Percentiles rank a stretch among this genome's conserved stretches.
Evolutionary conservation across 2,797 vertebrate genomes (phyloP).

Genomic region (Chloroceryle amazona): DNA sequence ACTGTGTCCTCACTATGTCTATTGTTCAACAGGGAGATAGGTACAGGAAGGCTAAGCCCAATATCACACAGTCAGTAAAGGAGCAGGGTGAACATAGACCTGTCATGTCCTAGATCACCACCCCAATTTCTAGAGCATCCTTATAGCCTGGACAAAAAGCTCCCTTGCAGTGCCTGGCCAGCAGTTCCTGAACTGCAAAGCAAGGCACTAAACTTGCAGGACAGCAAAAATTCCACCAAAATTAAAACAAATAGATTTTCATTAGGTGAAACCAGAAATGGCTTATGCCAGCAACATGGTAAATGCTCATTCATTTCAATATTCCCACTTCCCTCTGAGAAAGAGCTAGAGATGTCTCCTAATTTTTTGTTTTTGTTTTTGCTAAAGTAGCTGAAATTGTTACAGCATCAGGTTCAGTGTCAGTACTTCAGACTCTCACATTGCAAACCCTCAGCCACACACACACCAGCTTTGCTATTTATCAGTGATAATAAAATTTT

Average conservation of each 20-base stretch:
- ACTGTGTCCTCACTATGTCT: not conserved
- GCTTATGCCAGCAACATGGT: not conserved
- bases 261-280: not conserved
- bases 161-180: not conserved
- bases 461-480: not conserved
- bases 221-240: not conserved
- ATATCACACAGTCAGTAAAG: not conserved
- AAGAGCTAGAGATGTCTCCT: not conserved
- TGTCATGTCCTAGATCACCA: not conserved
- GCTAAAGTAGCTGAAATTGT: not conserved
- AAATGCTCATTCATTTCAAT: not conserved
- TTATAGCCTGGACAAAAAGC: not conserved
- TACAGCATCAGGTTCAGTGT: not conserved
- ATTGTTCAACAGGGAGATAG: not conserved
- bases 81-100: not conserved
- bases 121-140: not conserved
- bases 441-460: not conserved
- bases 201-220: fast-evolving
- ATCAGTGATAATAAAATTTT: not conserved
- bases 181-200: not conserved
- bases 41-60: not conserved
- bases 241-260: not conserved
- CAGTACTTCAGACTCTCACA: not conserved
- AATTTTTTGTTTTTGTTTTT: not conserved
- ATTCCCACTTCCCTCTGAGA: not conserved